Conservation (phyloP, 53 echinoderm and acorn worm species). For the Echinarachnius parma region DNA sequence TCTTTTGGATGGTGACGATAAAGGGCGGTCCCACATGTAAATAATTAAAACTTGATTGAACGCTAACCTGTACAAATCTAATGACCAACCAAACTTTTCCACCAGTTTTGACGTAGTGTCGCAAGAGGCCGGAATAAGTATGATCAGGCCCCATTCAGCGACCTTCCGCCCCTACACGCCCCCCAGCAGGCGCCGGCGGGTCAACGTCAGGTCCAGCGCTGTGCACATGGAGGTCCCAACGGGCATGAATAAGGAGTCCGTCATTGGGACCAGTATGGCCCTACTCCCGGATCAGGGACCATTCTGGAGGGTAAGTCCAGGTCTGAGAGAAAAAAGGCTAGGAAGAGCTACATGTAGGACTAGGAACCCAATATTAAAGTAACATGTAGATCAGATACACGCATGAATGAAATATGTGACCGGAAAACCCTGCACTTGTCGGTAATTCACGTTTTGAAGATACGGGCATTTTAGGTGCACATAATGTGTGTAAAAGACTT, state of each 20-base stretch:
- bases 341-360: no score
- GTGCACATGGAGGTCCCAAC: slow-evolving; percentile 67
- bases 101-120: slow-evolving; percentile 90
- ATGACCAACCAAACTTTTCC: no score
- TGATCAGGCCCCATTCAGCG: slow-evolving; percentile 63
- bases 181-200: slow-evolving; percentile 24
- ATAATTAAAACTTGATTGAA: not conserved
- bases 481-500: no score
- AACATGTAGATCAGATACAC: no score
- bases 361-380: no score
- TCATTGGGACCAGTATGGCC: slow-evolving; percentile 82
- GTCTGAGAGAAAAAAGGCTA: not conserved
- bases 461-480: no score
- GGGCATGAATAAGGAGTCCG: slow-evolving; percentile 61
- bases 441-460: no score
- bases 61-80: not conserved
- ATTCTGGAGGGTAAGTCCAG: slow-evolving; percentile 85
- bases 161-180: slow-evolving; percentile 50
- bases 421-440: no score
- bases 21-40: no score
- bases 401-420: no score
- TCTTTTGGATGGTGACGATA: not conserved
- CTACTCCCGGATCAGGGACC: slow-evolving; percentile 87
- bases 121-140: slow-evolving; percentile 77
- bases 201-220: slow-evolving; percentile 26